A percentile compares a stretch with the other conserved stretches of the same genome.
Evolutionary conservation across 2,888 invertebrate genomes (phyloP).

Genomic region (Aphidius colemani): DNA sequence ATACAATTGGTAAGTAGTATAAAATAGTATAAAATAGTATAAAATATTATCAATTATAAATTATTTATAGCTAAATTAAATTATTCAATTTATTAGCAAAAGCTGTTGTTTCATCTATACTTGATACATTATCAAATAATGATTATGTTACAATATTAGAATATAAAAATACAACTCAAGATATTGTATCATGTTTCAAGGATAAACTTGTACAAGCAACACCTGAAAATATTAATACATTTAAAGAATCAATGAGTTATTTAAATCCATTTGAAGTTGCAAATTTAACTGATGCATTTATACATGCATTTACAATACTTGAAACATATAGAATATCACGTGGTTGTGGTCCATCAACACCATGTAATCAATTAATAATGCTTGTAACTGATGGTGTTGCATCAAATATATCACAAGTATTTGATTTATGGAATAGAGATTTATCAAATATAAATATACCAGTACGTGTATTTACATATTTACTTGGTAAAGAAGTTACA

Average conservation of each 20-base stretch:
- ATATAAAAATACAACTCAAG: conserved; percentile 74
- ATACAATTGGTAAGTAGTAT: conserved; percentile 66
- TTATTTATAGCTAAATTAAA: no score
- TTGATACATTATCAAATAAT: conserved; percentile 96
- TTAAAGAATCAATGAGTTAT: conserved; percentile 71
- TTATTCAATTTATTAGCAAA: no score
- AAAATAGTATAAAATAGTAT: no score
- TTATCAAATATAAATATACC: conserved; percentile 74
- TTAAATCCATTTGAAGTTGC: conserved; percentile 79
- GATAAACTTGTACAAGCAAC: conserved; percentile 86
- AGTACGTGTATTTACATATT: conserved; percentile 92
- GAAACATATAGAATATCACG: conserved; percentile 65
- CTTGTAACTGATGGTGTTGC: conserved; percentile 94
- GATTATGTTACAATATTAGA: conserved; percentile 94
- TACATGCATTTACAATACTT: conserved; percentile 81
- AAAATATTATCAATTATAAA: no score
- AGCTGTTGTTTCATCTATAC: conserved; percentile 79
- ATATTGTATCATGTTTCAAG: conserved; percentile 84
- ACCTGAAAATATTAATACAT: conserved; percentile 78
- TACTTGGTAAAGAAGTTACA: conserved; percentile 91
- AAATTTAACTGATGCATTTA: conserved; percentile 81
- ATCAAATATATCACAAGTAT: conserved; percentile 84
- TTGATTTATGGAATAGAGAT: conserved; percentile 79
- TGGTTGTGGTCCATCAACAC: conserved; percentile 64
- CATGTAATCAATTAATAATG: conserved; percentile 97